Conservation (phyloP, 2,113 vertebrate genomes). For the Notechis scutatus region DNA sequence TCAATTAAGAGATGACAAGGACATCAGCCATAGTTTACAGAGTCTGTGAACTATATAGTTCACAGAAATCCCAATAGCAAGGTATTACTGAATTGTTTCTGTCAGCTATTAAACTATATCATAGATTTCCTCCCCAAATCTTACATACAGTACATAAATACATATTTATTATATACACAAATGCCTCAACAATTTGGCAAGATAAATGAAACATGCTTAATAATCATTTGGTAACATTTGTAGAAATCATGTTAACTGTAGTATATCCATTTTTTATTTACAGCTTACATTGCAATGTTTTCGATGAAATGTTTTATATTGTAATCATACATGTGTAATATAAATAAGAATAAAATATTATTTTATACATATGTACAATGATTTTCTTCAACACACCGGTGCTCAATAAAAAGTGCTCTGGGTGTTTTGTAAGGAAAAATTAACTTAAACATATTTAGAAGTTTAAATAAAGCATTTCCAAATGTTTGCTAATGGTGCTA, state of each 20-base stretch:
- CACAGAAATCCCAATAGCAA: not conserved
- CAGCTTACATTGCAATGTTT: not conserved
- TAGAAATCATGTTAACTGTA: slow-evolving; percentile 1
- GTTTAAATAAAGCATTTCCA: slow-evolving; percentile 42
- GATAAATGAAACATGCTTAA: not conserved
- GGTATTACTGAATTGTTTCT: not conserved
- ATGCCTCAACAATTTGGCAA: not conserved
- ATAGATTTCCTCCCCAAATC: not conserved
- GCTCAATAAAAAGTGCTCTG: not conserved
- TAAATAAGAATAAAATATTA: slow-evolving; percentile 6
- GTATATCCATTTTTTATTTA: not conserved
- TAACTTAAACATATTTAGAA: slow-evolving; percentile 25
- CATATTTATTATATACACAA: not conserved
- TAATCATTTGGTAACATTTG: not conserved
- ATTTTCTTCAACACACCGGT: not conserved
- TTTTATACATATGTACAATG: not conserved
- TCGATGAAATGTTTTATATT: not conserved
- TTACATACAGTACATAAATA: not conserved
- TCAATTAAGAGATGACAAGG: not conserved
- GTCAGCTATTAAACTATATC: not conserved
- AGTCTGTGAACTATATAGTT: not conserved
- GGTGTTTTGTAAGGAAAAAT: not conserved
- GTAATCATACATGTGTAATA: not conserved
- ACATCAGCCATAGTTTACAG: not conserved
- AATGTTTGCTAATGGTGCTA: slow-evolving; percentile 20